Conservation (phyloP, 2,113 vertebrate genomes). For the Hippocampus comes region DNA sequence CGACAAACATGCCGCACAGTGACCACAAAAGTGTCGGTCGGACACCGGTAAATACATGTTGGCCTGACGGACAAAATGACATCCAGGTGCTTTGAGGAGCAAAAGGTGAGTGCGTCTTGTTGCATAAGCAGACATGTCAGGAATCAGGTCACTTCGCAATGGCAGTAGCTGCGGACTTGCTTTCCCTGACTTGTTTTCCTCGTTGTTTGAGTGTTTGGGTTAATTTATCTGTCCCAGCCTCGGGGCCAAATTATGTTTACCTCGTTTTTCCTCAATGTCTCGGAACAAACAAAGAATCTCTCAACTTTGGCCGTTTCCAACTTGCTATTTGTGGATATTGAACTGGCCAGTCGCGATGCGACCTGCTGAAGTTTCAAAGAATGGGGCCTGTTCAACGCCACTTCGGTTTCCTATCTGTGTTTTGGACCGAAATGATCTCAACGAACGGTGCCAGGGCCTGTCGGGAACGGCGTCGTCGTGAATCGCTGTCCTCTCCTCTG, state of each 20-base stretch:
- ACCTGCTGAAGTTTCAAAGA: too few relatives aligned
- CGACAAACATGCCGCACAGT: background rate
- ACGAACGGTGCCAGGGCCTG: conserved; percentile 32
- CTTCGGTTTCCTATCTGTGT: conserved; percentile 11
- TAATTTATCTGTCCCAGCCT: too few relatives aligned
- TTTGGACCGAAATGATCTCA: background rate
- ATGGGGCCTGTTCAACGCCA: background rate
- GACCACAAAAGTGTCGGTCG: conserved; percentile 5
- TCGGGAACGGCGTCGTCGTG: conserved; percentile 34
- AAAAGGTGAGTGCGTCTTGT: conserved; percentile 12
- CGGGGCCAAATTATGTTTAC: too few relatives aligned
- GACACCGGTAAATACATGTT: background rate
- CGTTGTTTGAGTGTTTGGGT: background rate
- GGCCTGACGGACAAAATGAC: background rate
- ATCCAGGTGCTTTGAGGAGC: background rate
- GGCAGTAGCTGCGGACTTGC: conserved; percentile 14
- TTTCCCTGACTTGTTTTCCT: background rate
- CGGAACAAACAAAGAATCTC: too few relatives aligned
- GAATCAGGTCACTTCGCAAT: conserved; percentile 46
- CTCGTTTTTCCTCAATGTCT: too few relatives aligned
- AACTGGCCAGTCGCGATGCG: too few relatives aligned
- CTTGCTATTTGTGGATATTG: too few relatives aligned
- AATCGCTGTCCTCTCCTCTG: conserved; percentile 48
- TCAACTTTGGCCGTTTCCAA: too few relatives aligned
- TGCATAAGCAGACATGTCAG: conserved; percentile 27